Base-by-base conservation (phyloP, 2,888 invertebrate species). In the Meteorus cinctellus region DNA sequence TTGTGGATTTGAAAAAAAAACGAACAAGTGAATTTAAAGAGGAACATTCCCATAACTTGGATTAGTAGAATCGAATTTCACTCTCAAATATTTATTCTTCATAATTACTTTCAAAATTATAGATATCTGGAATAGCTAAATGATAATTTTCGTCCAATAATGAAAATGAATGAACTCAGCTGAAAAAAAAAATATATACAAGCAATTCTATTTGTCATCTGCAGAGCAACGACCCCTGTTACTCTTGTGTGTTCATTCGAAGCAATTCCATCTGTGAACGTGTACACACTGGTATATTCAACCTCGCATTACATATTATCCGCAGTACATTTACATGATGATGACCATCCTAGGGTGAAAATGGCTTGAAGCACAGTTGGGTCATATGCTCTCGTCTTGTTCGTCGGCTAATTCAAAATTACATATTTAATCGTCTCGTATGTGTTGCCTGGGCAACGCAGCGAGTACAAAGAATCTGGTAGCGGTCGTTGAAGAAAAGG, bases 371-470 rank as follows among this genome's bases (percentile, higher is more conserved):
- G 68, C 59, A 36, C 59, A 67, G 67, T 59, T 67, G 66, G 24
- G 34, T 67, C 73, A 45, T 63, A n/a, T n/a, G 16, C n/a, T 16
- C n/a, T 48, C 48, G 66, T 78, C 78, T 85, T 86, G 82, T 82
- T 79, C 80, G 74, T 78, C 48, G 82, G 84, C 86, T 88, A 88
- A 88, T 88, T 86, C 86, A 83, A 85, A 88, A 85, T 84, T 88
- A 86, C 88, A 88, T 88, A 87, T 88, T 88, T 88, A 87, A 88
- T 87, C 84, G 77, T 62, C 60, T 78, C 82, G 84, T 84, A 84
- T 84, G 14, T 48, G 48, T 48, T 83, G 81, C 82, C 82, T 62
- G 72, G 83, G 84, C 81, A 84, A 84, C 83, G 41, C 31, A 81
- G 70, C 68, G 82, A 27, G 74, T 69, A 72, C 68, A 71, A 74